Percentiles rank a stretch among this genome's conserved stretches.
Evolutionary conservation across 2,113 vertebrate genomes (phyloP).

Genomic region (Lagopus muta): DNA sequence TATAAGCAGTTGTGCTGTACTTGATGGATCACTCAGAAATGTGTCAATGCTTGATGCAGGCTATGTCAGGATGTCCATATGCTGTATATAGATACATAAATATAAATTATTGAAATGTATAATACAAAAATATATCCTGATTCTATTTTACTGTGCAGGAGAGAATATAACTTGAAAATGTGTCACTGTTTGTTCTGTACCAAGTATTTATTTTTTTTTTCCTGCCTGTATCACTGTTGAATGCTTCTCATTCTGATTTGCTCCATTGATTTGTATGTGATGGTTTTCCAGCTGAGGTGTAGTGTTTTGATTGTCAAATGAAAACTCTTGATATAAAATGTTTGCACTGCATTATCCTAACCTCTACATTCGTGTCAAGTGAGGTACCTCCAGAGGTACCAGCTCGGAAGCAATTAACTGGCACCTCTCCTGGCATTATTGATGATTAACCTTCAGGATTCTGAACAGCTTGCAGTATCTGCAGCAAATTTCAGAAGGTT

Average conservation of each 20-base stretch:
- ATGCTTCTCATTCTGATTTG: not conserved
- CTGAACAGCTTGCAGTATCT: not conserved
- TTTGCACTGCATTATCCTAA: constrained; percentile 8
- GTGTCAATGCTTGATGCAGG: not conserved
- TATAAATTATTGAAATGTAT: not conserved
- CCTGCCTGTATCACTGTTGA: not conserved
- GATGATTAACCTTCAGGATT: not conserved
- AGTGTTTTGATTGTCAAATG: not conserved
- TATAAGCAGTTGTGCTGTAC: not conserved
- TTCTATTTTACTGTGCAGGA: not conserved
- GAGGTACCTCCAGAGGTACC: not conserved
- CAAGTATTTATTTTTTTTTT: not conserved
- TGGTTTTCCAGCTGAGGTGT: not conserved
- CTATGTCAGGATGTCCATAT: not conserved
- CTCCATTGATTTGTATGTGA: not conserved
- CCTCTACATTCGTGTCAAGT: accelerated
- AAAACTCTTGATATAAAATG: not conserved
- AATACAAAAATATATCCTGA: not conserved
- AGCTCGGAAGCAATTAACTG: not conserved
- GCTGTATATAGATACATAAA: not conserved
- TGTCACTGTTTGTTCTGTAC: not conserved
- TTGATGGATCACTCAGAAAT: not conserved
- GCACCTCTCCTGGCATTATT: not conserved
- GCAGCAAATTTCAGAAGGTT: not conserved
- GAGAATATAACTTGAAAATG: not conserved